These are phyloP conservation scores for Meloidogyne hapla DNA, from an alignment of 1,140 invertebrate genomes.

Conservation along the genomic window DNA sequence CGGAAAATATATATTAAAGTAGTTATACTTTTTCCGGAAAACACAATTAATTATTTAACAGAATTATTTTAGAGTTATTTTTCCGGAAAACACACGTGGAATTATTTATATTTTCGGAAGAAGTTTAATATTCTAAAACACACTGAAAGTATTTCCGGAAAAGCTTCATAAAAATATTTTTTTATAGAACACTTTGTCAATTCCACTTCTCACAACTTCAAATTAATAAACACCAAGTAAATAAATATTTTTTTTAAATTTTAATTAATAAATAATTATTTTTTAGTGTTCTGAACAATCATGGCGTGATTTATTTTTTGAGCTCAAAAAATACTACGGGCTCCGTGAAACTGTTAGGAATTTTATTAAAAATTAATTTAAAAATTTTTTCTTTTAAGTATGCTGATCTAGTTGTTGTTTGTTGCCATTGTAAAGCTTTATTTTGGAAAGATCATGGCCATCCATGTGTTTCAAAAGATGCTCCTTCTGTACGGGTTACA, in stretches of 20 bases:
- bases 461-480: slow-evolving; percentile 57
- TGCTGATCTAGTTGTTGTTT: slow-evolving; percentile 88
- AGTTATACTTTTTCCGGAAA: too few relatives aligned
- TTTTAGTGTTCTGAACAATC: slow-evolving; percentile 24
- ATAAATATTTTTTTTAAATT: slow-evolving; percentile 41
- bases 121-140: too few relatives aligned
- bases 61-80: too few relatives aligned
- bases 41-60: too few relatives aligned
- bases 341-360: slow-evolving; percentile 76
- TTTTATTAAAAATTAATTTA: too few relatives aligned
- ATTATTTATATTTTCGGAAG: too few relatives aligned
- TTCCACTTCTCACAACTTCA: slow-evolving; percentile 88
- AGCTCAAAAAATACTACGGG: slow-evolving; percentile 75
- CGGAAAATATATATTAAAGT: too few relatives aligned
- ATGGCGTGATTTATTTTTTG: slow-evolving; percentile 59
- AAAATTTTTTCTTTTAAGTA: slow-evolving; percentile 67
- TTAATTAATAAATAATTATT: slow-evolving; percentile 6
- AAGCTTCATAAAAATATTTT: not conserved
- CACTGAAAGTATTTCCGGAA: too few relatives aligned
- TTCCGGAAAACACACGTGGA: too few relatives aligned
- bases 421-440: slow-evolving; percentile 88
- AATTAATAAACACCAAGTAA: slow-evolving; percentile 69
- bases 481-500: slow-evolving; percentile 62
- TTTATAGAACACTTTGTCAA: slow-evolving; percentile 72
- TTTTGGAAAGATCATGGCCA: slow-evolving; percentile 77